Conservation (phyloP, 2,888 invertebrate species). For the Stegophylla sp. region DNA sequence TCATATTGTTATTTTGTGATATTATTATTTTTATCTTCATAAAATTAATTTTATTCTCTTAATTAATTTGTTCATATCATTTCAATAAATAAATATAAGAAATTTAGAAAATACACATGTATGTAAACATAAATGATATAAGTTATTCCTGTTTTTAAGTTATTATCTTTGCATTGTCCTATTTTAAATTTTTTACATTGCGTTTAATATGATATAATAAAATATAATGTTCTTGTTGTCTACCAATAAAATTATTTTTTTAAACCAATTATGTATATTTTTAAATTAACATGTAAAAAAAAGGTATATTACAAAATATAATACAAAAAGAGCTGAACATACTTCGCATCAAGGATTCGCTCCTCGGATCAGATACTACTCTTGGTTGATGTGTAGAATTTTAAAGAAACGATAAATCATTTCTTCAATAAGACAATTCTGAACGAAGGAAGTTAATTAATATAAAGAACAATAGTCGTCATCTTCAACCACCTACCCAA, state of each 20-base stretch:
- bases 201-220: background rate
- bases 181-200: conserved; percentile 37
- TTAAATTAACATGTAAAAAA: background rate
- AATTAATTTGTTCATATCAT: conserved; percentile 4
- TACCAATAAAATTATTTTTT: conserved; percentile 55
- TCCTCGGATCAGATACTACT: too few relatives aligned
- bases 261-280: conserved; percentile 30
- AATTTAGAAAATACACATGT: conserved; percentile 14
- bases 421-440: too few relatives aligned
- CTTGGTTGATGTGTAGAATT: too few relatives aligned
- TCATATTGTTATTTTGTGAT: conserved; percentile 55
- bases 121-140: conserved; percentile 7
- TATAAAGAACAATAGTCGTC: too few relatives aligned
- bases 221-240: conserved; percentile 27
- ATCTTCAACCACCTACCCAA: too few relatives aligned
- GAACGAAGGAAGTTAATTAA: too few relatives aligned
- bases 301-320: background rate
- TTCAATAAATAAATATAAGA: conserved; percentile 19
- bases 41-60: conserved; percentile 17
- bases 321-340: background rate
- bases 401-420: too few relatives aligned
- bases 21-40: conserved; percentile 53
- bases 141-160: conserved; percentile 22
- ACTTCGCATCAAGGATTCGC: too few relatives aligned
- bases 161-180: conserved; percentile 22